Conservation (phyloP, 2,888 invertebrate species). For the Xylota sylvarum region DNA sequence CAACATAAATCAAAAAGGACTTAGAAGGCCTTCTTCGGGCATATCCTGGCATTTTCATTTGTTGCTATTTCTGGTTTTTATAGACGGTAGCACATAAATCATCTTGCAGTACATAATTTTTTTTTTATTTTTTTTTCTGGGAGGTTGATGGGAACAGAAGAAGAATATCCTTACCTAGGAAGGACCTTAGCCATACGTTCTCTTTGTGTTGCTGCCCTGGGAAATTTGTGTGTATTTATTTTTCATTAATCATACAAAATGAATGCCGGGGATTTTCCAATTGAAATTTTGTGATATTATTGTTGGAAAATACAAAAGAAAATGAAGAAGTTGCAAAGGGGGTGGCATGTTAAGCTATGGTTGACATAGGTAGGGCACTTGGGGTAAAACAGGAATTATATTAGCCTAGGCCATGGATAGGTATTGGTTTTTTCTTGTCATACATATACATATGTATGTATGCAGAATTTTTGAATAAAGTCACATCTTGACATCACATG, state of each 20-base stretch:
- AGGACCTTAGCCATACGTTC: background rate
- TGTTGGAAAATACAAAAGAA: background rate
- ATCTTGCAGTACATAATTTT: slow-evolving; percentile 39
- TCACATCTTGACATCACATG: too few species aligned
- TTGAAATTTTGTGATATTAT: slow-evolving; percentile 27
- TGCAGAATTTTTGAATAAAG: too few species aligned
- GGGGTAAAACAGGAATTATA: background rate
- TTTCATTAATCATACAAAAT: slow-evolving; percentile 68
- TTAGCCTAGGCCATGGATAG: background rate
- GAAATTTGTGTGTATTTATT: slow-evolving; percentile 63
- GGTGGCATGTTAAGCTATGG: background rate
- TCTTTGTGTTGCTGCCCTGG: background rate
- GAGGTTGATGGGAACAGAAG: background rate
- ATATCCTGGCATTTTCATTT: slow-evolving; percentile 52
- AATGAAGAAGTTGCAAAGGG: background rate
- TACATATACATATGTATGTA: too few species aligned
- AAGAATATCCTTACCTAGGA: slow-evolving; percentile 13
- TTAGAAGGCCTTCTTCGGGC: slow-evolving; percentile 45
- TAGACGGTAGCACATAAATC: slow-evolving; percentile 71
- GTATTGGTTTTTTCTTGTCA: too few species aligned
- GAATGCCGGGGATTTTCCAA: slow-evolving; percentile 43
- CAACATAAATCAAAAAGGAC: slow-evolving; percentile 71
- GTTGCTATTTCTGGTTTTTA: slow-evolving; percentile 57
- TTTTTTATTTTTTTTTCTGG: background rate
- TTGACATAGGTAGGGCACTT: slow-evolving; percentile 4